These are phyloP conservation scores for Trachelus troglodyta DNA, from an alignment of 2,888 invertebrate genomes.

Conservation along the genomic window DNA sequence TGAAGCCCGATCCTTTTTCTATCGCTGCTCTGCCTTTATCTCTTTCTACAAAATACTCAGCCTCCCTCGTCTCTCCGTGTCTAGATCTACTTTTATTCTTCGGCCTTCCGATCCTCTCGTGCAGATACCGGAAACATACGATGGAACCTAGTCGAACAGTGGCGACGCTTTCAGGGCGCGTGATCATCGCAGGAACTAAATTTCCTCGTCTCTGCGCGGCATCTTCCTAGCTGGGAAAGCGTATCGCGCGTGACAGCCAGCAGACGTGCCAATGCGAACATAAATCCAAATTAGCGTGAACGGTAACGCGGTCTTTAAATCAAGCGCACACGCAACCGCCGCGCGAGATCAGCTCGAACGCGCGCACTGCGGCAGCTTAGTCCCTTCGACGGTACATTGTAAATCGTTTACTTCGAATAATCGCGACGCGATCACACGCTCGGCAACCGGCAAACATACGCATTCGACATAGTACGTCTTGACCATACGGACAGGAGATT, in stretches of 20 bases:
- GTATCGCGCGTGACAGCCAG: slow-evolving; percentile 9
- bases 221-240: neutral
- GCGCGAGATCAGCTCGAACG: slow-evolving; percentile 29
- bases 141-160: neutral
- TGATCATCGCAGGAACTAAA: slow-evolving; percentile 22
- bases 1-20: neutral
- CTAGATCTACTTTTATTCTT: neutral
- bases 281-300: slow-evolving; percentile 65
- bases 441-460: neutral
- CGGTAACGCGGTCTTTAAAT: slow-evolving; percentile 41
- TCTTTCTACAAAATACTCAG: neutral
- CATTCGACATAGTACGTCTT: neutral
- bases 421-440: neutral
- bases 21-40: neutral
- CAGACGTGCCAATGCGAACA: slow-evolving; percentile 61
- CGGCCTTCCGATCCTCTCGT: neutral
- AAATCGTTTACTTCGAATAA: neutral
- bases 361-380: too few species aligned
- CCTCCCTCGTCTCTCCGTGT: neutral
- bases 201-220: slow-evolving; percentile 22
- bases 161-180: slow-evolving; percentile 22
- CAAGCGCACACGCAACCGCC: slow-evolving; percentile 31
- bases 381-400: neutral
- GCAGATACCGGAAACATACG: neutral
- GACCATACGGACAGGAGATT: neutral